phyloP scores from a whole-genome alignment of 2,113 vertebrate species.

The Irena cyanogastra region DNA sequence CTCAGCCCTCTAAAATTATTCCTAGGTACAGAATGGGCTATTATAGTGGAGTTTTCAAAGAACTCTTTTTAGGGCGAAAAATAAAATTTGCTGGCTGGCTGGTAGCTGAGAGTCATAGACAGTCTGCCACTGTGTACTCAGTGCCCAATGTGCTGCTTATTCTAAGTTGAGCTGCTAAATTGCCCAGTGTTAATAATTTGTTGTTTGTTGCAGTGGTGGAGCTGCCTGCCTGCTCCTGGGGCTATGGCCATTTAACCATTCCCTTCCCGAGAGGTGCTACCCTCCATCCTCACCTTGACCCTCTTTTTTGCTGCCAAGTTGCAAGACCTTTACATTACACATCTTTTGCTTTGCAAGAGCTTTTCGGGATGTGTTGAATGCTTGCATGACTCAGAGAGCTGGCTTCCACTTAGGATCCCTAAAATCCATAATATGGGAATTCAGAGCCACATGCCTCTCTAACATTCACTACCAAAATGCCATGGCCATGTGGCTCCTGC shows the following conservation, averaged over 20 bases:
- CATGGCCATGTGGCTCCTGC: conserved; percentile 5
- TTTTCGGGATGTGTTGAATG: not conserved
- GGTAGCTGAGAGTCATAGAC: conserved; percentile 57
- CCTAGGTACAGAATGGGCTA: conserved; percentile 28
- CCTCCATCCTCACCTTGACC: not conserved
- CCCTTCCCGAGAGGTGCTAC: not conserved
- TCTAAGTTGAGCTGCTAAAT: conserved; percentile 58
- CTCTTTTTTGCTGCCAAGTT: not conserved
- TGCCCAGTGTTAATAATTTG: conserved; percentile 63
- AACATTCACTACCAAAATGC: conserved; percentile 29
- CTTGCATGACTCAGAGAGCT: not conserved
- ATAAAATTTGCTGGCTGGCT: conserved; percentile 57
- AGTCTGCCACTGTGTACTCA: conserved; percentile 64
- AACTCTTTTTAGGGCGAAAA: conserved; percentile 59
- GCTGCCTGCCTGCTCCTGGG: not conserved
- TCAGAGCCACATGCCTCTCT: conserved; percentile 15
- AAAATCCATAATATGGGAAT: not conserved
- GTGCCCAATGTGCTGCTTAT: conserved; percentile 62
- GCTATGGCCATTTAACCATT: not conserved
- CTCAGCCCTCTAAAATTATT: conserved; percentile 45
- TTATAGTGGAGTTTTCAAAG: conserved; percentile 58
- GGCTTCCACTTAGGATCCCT: not conserved
- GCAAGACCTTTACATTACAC: accelerated
- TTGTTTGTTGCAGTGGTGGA: conserved; percentile 11
- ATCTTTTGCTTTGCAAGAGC: not conserved